Percentiles rank a stretch among this genome's conserved stretches.
Evolutionary conservation across 1,140 invertebrate species (phyloP).

Genomic region (Aleiodes sp.): DNA sequence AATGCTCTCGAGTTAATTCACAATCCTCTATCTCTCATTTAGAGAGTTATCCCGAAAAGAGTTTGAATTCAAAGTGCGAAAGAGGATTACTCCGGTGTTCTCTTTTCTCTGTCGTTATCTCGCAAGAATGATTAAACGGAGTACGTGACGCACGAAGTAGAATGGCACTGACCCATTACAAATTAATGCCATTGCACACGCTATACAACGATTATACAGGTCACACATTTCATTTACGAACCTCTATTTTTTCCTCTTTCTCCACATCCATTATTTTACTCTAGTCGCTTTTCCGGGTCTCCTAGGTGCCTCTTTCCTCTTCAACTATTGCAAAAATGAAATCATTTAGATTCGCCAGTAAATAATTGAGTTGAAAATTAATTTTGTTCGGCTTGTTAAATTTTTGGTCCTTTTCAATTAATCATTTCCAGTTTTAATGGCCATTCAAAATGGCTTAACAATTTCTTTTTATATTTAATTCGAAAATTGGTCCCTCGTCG

Average conservation of each 20-base stretch:
- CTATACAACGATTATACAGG: constrained; percentile 49
- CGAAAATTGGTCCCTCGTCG: too few species aligned
- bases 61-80: constrained; percentile 23
- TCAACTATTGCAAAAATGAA: too few species aligned
- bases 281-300: too few species aligned
- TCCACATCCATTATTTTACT: background rate
- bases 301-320: too few species aligned
- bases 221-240: background rate
- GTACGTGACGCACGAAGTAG: constrained; percentile 43
- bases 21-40: background rate
- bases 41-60: background rate
- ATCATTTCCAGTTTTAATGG: too few species aligned
- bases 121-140: constrained; percentile 49
- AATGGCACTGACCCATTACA: constrained; percentile 50
- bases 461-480: too few species aligned
- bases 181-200: constrained; percentile 53
- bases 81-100: background rate
- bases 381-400: too few species aligned
- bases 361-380: too few species aligned
- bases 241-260: constrained; percentile 29
- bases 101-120: background rate
- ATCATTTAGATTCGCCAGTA: too few species aligned
- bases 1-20: constrained; percentile 31
- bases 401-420: too few species aligned
- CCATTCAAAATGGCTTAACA: too few species aligned